phyloP scores from a whole-genome alignment of 2,797 vertebrate genomes.

The Helarctos malayanus region DNA sequence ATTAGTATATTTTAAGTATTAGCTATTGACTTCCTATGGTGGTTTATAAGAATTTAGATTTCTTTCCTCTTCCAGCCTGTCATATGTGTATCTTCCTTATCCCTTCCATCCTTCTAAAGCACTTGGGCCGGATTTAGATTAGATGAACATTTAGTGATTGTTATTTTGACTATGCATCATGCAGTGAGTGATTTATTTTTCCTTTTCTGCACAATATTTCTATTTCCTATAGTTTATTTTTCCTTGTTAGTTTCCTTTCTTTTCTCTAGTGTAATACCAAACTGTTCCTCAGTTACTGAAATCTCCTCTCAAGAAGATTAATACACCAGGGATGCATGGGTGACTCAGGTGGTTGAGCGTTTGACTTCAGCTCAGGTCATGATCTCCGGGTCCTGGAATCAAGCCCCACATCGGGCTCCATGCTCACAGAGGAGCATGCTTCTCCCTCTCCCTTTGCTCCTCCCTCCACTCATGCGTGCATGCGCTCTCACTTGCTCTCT shows the following conservation, averaged over 20 bases:
- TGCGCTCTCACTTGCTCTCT: too few species aligned
- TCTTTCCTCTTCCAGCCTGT: neutral
- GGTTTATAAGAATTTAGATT: constrained; percentile 23
- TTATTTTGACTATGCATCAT: neutral
- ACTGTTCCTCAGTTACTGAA: neutral
- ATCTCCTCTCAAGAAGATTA: constrained; percentile 2
- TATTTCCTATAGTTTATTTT: constrained; percentile 16
- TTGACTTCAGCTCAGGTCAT: neutral
- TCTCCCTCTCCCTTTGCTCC: neutral
- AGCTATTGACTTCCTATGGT: neutral
- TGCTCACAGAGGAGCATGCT: neutral
- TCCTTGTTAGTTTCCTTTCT: constrained; percentile 4
- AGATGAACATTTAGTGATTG: neutral
- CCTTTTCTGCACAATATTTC: neutral
- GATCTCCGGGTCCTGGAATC: neutral
- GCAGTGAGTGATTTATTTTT: neutral
- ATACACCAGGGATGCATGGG: neutral
- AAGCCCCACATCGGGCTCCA: neutral
- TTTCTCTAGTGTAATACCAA: neutral
- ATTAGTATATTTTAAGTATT: constrained; percentile 18
- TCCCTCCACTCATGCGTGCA: too few species aligned
- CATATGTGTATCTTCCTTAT: neutral
- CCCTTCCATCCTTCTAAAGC: neutral
- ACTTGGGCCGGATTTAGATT: neutral
- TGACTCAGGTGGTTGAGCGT: neutral